Evolutionary conservation across 1,140 invertebrate species (phyloP).

Genomic region (Orius insidiosus): DNA sequence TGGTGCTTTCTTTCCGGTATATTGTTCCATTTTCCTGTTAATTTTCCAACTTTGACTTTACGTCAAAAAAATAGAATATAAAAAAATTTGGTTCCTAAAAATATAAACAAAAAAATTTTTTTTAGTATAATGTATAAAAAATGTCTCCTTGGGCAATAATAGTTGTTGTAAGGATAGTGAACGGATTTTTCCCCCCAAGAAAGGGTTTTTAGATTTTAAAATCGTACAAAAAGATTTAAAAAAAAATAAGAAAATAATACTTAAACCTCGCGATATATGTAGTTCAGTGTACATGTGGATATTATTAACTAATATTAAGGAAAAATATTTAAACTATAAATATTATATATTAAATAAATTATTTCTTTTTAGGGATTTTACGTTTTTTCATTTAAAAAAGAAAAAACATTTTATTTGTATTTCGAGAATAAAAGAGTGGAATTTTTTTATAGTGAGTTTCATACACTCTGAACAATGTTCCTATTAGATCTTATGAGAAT

Average conservation of each 20-base stretch:
- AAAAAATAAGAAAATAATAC: slow-evolving; percentile 5
- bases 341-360: slow-evolving; percentile 16
- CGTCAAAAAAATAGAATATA: slow-evolving; percentile 2
- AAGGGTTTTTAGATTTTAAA: slow-evolving; percentile 1
- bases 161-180: slow-evolving; percentile 10
- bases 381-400: slow-evolving; percentile 2
- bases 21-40: slow-evolving; percentile 6
- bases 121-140: slow-evolving; percentile 7
- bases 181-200: not conserved
- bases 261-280: slow-evolving; percentile 22
- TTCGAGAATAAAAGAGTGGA: slow-evolving; percentile 4
- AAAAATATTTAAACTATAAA: slow-evolving; percentile 16
- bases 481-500: slow-evolving; percentile 14
- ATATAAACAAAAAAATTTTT: slow-evolving; percentile 11
- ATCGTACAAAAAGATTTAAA: slow-evolving; percentile 17
- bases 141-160: slow-evolving; percentile 11
- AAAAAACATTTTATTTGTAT: not conserved
- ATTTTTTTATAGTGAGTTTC: slow-evolving; percentile 5
- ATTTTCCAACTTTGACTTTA: not conserved
- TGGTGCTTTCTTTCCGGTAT: slow-evolving; percentile 5
- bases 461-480: slow-evolving; percentile 12
- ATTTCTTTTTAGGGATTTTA: slow-evolving; percentile 16
- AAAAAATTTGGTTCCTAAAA: slow-evolving; percentile 11
- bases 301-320: slow-evolving; percentile 15
- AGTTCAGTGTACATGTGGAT: slow-evolving; percentile 21